Evolutionary conservation across 2,797 vertebrate species (phyloP).

Genomic region (Lithobates sylvaticus): DNA sequence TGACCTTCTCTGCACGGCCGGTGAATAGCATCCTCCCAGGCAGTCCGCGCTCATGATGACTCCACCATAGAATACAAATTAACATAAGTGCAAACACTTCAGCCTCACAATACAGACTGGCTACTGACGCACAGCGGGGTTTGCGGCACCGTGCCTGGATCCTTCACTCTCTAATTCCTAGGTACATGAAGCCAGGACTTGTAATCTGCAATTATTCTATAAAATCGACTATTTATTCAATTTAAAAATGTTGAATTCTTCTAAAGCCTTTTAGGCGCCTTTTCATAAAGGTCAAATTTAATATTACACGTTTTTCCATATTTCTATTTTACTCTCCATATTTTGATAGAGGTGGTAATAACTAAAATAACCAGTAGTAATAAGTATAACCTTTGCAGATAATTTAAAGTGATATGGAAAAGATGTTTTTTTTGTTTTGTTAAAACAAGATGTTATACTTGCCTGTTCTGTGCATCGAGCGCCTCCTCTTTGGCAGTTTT

Average conservation of each 20-base stretch:
- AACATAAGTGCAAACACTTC: conserved; percentile 46
- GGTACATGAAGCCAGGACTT: conserved; percentile 15
- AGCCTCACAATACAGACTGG: neutral
- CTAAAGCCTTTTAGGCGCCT: too few relatives aligned
- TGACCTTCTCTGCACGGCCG: neutral
- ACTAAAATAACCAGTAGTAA: too few relatives aligned
- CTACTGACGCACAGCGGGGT: neutral
- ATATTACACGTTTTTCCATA: too few relatives aligned
- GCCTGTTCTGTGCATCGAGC: too few relatives aligned
- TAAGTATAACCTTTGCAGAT: too few relatives aligned
- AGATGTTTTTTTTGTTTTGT: too few relatives aligned
- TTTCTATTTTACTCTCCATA: too few relatives aligned
- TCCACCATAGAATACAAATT: conserved; percentile 30
- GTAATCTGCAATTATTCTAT: conserved; percentile 33
- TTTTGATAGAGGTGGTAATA: too few relatives aligned
- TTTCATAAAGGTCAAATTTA: too few relatives aligned
- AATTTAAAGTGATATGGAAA: too few relatives aligned
- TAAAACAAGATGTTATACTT: too few relatives aligned
- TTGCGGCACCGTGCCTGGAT: neutral
- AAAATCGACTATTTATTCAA: neutral
- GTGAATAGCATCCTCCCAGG: neutral
- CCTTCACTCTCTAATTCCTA: conserved; percentile 5
- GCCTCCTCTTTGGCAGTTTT: too few relatives aligned
- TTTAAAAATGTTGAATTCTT: neutral
- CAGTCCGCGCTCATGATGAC: conserved; percentile 15